A percentile compares a stretch with the other conserved stretches of the same genome.
These are phyloP conservation scores for Callionymus lyra DNA, from an alignment of 2,113 vertebrate genomes.

Conservation along the genomic window DNA sequence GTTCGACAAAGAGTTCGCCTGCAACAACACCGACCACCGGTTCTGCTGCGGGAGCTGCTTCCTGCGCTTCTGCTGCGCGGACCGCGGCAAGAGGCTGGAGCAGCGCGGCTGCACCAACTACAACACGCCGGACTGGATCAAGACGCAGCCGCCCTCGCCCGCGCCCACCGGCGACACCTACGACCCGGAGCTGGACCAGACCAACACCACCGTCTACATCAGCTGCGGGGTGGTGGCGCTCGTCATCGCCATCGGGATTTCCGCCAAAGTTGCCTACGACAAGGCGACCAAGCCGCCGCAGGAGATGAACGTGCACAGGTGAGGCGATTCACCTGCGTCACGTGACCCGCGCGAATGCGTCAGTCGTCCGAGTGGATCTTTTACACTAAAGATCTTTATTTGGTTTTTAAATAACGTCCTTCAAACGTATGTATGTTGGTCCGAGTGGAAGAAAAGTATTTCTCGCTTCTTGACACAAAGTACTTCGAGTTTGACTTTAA, in stretches of 20 bases:
- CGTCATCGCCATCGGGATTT: slow-evolving; percentile 85
- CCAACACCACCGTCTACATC: slow-evolving; percentile 97
- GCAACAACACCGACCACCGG: slow-evolving; percentile 94
- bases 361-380: too few species aligned
- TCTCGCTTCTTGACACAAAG: too few species aligned
- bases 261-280: slow-evolving; percentile 93
- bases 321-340: slow-evolving; percentile 1
- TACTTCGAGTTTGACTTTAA: too few species aligned
- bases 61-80: slow-evolving; percentile 96
- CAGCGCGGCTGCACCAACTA: slow-evolving; percentile 91
- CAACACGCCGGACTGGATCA: slow-evolving; percentile 89
- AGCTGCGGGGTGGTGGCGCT: slow-evolving; percentile 90
- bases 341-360: too few species aligned
- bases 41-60: slow-evolving; percentile 98
- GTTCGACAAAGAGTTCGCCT: slow-evolving; percentile 94
- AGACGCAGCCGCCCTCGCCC: slow-evolving; percentile 78
- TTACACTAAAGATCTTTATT: too few species aligned
- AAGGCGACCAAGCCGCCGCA: slow-evolving; percentile 89
- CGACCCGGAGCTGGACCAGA: slow-evolving; percentile 91
- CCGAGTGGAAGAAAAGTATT: too few species aligned
- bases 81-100: slow-evolving; percentile 85
- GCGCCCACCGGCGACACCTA: slow-evolving; percentile 79
- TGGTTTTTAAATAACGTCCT: too few species aligned
- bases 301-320: slow-evolving; percentile 99
- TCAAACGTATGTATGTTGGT: too few species aligned